Base-by-base conservation (phyloP, 1,140 invertebrate genomes). In the Pantala flavescens region DNA sequence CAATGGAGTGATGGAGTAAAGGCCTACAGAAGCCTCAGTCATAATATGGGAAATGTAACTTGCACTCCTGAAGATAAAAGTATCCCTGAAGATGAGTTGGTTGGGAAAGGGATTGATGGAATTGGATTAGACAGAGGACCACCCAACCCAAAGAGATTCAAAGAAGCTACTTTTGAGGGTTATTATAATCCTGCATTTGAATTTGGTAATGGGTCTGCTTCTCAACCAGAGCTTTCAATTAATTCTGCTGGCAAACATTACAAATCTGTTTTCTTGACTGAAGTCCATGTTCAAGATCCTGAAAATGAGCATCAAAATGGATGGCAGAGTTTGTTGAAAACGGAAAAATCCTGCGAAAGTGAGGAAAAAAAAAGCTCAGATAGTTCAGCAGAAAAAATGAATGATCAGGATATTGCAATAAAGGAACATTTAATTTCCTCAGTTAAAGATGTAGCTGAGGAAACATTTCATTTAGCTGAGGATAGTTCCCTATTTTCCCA, bases 401-500 rank as follows among this genome's bases (percentile, higher is more conserved):
- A 36, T 7, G n/a, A 24, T 7, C 42, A 24, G 36, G 14, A 23
- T 36, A 21, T 42, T 24, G 10, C 72, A 19, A 21, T 19, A 7
- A 11, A 24, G 36, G n/a, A 72, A 36, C 21, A 72, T 72, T 23
- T 11, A 7, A 10, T 72, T 21, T 73, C 72, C 9, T 21, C 36
- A 12, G 21, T n/a, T 9, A 24, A 24, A 10, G 23, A 73, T 7
- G 78, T 79, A 43, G 82, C 84, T 23, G 81, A 82, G 36, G 83
- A 85, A 23, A 84, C 86, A 75, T 86, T 86, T 75, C 83, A 84
- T 72, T 80, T 91, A 43, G 84, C 89, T 14, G 87, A 90, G 79
- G 88, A 90, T 75, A 91, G 90, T 80, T 85, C 85, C 63, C 82
- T 91, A 2, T 91, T 91, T 79, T 89, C 88, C 0, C 87, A 90